Base-by-base conservation (phyloP, 2,888 invertebrate genomes). In the Alsophila aescularia region DNA sequence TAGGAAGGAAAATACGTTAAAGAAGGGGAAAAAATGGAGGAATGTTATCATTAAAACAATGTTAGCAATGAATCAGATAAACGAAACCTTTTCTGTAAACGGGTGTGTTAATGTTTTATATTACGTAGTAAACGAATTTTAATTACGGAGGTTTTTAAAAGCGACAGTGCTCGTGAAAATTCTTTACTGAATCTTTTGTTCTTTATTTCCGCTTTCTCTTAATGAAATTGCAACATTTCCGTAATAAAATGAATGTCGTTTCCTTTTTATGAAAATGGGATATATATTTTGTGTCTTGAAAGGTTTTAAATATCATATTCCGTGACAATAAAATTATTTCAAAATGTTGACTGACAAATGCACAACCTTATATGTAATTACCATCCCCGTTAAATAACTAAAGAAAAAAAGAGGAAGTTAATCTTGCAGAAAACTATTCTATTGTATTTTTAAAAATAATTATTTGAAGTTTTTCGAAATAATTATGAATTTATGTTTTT, bases 31-130 rank as follows among this genome's bases (percentile, higher is more conserved):
- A 75, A 75, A 74, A 72, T 70, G 63, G 66, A 62, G 72, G 69
- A 75, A 72, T 72, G 77, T 82, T 80, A 81, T 79, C 81, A 76
- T 85, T 83, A 81, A 76, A 77, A 75, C 71, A 79, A 83, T 72
- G 77, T 76, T 69, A 70, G 72, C 69, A 59, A 83, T 87, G 81
- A 85, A 85, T 87, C 77, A 83, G 70, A 77, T 64, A 72, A 80
- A 79, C 79, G 76, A 74, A 79, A 78, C 77, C 71, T 73, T 75
- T 72, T 64, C 68, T 67, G 66, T 69, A 69, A 79, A 78, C 75
- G 73, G 68, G 64, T 67, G 71, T 69, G 74, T 72, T 77, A 76
- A 77, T 76, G 76, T 74, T 44, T 68, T 71, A 79, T 73, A 79
- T 75, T 70, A 70, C 40, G 42, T 58, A 44, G 40, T 53, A 51